These are phyloP conservation scores for Trinorchestia longiramus DNA, from an alignment of 1,140 invertebrate genomes.

Conservation along the genomic window DNA sequence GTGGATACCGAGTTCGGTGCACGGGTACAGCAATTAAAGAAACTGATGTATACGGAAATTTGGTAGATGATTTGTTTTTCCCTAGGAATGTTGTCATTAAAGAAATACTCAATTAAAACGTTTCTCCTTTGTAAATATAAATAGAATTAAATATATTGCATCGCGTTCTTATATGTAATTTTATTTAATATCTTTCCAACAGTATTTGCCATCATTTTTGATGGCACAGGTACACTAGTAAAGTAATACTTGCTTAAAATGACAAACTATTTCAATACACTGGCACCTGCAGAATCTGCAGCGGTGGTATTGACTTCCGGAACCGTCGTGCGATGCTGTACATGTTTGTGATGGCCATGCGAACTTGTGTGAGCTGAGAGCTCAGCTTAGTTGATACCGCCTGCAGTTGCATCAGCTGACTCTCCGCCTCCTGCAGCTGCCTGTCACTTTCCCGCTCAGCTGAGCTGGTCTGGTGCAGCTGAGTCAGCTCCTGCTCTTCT, in stretches of 20 bases:
- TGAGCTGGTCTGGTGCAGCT: constrained; percentile 58
- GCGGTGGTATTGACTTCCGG: constrained; percentile 59
- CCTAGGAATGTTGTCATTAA: too few species aligned
- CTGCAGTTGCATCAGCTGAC: constrained; percentile 61
- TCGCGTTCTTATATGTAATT: too few species aligned
- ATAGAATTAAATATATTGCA: too few species aligned
- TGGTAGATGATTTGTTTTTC: too few species aligned
- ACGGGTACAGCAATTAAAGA: too few species aligned
- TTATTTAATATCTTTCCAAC: too few species aligned
- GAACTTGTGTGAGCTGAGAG: constrained; percentile 61
- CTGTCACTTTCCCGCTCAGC: constrained; percentile 57
- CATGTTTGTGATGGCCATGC: constrained; percentile 61
- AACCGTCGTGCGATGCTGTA: constrained; percentile 62
- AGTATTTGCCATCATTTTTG: too few species aligned
- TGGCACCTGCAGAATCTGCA: constrained; percentile 48
- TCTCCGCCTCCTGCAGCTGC: constrained; percentile 61
- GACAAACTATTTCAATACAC: background rate
- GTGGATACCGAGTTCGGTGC: too few species aligned
- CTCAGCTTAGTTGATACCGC: constrained; percentile 59
- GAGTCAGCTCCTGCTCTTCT: constrained; percentile 58
- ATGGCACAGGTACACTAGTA: too few species aligned
- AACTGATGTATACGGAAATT: too few species aligned
- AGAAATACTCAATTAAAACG: too few species aligned
- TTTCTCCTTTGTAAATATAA: too few species aligned
- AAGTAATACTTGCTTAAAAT: background rate